Evolutionary conservation across 2,888 invertebrate genomes (phyloP).

Genomic region (Baronia brevicornis): DNA sequence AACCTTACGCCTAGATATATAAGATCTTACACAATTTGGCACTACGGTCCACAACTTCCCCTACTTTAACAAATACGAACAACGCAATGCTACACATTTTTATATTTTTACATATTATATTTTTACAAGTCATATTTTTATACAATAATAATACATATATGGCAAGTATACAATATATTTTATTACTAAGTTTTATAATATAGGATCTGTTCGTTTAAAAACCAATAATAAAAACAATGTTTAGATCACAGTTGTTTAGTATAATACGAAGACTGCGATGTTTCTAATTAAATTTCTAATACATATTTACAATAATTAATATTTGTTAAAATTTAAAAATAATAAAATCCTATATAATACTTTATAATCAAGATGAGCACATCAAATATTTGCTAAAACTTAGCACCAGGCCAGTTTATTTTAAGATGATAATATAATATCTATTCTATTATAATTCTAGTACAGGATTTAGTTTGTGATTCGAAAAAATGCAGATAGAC

Average conservation of each 20-base stretch:
- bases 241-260: slow-evolving; percentile 11
- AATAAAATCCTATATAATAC: neutral
- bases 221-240: neutral
- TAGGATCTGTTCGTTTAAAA: slow-evolving; percentile 1
- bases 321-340: neutral
- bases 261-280: slow-evolving; percentile 4
- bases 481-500: too few species aligned
- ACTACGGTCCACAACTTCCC: slow-evolving; percentile 61
- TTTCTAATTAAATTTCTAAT: slow-evolving; percentile 6
- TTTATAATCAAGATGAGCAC: too few species aligned
- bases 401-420: too few species aligned
- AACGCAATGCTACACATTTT: slow-evolving; percentile 16
- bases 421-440: too few species aligned
- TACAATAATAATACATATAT: slow-evolving; percentile 32
- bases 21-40: slow-evolving; percentile 71
- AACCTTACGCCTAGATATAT: slow-evolving; percentile 54
- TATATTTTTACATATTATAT: slow-evolving; percentile 11
- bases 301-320: neutral
- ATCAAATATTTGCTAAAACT: too few species aligned
- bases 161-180: slow-evolving; percentile 16
- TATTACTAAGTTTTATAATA: neutral
- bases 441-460: too few species aligned
- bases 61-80: slow-evolving; percentile 21
- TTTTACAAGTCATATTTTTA: slow-evolving; percentile 16
- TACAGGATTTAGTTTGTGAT: too few species aligned